Conservation (phyloP, 2,888 invertebrate species). For the Caenorhabditis sp. region DNA sequence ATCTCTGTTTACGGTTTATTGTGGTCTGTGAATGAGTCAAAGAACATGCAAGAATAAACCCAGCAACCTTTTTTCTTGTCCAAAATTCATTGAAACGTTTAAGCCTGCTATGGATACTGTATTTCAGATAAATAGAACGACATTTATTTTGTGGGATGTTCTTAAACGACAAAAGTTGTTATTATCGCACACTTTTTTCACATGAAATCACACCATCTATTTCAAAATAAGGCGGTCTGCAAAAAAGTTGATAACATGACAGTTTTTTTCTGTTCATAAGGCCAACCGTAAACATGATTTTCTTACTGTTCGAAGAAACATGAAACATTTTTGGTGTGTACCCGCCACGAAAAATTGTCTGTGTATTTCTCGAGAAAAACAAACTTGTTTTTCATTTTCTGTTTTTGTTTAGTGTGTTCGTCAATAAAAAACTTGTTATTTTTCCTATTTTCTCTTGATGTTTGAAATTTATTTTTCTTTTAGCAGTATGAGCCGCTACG, state of each 20-base stretch:
- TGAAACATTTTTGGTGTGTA: background rate
- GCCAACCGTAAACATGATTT: background rate
- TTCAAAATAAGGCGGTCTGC: background rate
- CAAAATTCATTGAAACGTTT: too few relatives aligned
- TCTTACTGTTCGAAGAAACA: background rate
- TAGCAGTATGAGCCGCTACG: conserved; percentile 70
- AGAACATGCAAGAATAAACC: background rate
- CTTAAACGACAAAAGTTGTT: too few relatives aligned
- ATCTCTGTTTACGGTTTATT: background rate
- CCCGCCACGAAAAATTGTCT: background rate
- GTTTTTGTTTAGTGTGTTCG: too few relatives aligned
- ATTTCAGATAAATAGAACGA: too few relatives aligned
- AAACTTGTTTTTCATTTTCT: background rate
- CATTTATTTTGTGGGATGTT: too few relatives aligned
- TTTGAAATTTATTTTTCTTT: too few relatives aligned
- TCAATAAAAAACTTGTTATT: too few relatives aligned
- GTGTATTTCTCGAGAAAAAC: background rate
- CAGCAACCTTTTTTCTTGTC: too few relatives aligned
- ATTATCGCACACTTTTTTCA: background rate
- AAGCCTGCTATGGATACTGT: too few relatives aligned
- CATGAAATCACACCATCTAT: background rate
- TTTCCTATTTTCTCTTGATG: too few relatives aligned
- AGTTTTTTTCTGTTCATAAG: background rate
- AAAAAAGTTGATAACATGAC: background rate
- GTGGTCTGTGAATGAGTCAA: background rate